A percentile compares a stretch with the other conserved stretches of the same genome.
Conservation (phyloP, 2,888 invertebrate species). For the Dastarcus helophoroides region DNA sequence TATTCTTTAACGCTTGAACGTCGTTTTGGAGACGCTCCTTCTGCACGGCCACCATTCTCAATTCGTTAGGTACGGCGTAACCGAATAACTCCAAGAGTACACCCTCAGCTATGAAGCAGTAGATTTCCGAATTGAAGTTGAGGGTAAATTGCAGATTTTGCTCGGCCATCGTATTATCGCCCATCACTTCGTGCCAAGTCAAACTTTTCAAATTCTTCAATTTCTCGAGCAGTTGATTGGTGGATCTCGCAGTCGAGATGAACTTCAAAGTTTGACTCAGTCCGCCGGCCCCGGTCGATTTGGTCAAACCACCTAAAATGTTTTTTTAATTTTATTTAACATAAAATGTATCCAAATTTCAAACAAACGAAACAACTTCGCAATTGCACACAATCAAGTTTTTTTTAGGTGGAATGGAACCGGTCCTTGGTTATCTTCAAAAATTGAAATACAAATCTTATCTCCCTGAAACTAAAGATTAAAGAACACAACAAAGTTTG, state of each 20-base stretch:
- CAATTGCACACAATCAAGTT: too few species aligned
- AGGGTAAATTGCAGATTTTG: constrained; percentile 52
- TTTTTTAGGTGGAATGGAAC: too few species aligned
- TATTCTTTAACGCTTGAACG: constrained; percentile 46
- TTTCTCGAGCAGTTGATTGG: constrained; percentile 23
- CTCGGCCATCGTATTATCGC: constrained; percentile 55
- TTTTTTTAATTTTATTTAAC: too few species aligned
- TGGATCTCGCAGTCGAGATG: constrained; percentile 15
- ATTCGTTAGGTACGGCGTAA: constrained; percentile 41
- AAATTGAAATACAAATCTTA: too few species aligned
- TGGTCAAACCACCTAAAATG: too few species aligned
- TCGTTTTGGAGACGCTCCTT: constrained; percentile 53
- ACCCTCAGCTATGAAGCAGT: constrained; percentile 58
- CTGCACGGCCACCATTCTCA: constrained; percentile 48
- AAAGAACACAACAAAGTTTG: too few species aligned
- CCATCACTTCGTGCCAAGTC: constrained; percentile 63
- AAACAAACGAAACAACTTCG: too few species aligned
- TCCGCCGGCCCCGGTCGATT: too few species aligned
- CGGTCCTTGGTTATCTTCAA: too few species aligned
- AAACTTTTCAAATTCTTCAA: constrained; percentile 24
- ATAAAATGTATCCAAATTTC: too few species aligned
- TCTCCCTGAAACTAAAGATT: too few species aligned
- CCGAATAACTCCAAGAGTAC: constrained; percentile 64
- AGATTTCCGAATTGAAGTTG: constrained; percentile 54
- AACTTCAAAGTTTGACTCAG: constrained; percentile 8